These are phyloP conservation scores for Neomorphus geoffroyi DNA, from an alignment of 2,797 vertebrate species.

Conservation along the genomic window DNA sequence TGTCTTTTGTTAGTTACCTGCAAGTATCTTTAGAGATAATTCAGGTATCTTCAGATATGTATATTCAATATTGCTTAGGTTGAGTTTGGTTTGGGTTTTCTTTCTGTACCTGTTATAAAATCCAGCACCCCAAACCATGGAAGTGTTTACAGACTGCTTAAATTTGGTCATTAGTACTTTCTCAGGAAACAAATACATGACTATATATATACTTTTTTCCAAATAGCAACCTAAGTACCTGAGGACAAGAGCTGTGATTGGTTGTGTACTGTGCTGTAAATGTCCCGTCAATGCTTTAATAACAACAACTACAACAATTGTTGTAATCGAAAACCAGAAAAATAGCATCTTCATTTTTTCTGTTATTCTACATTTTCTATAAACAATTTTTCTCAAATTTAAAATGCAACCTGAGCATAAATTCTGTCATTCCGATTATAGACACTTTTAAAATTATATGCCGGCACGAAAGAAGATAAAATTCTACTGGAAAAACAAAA, in stretches of 20 bases:
- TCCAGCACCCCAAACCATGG: neutral
- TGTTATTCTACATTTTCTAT: neutral
- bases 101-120: neutral
- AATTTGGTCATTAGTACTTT: neutral
- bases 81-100: too few relatives aligned
- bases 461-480: neutral
- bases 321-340: neutral
- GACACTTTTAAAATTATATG: neutral
- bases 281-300: neutral
- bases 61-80: neutral
- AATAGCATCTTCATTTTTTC: rapidly evolving
- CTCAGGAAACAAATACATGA: neutral
- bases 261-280: neutral
- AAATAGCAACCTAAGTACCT: neutral
- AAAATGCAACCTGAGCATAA: neutral
- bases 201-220: neutral
- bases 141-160: neutral
- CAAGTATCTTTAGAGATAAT: neutral
- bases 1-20: neutral
- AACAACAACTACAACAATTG: neutral
- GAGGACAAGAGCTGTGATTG: neutral
- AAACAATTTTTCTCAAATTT: neutral
- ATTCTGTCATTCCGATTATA: neutral
- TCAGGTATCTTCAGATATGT: rapidly evolving
- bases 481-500: neutral